Percentiles rank a stretch among this genome's conserved stretches.
Evolutionary conservation across 2,113 vertebrate genomes (phyloP).

Genomic region (Grus americana): DNA sequence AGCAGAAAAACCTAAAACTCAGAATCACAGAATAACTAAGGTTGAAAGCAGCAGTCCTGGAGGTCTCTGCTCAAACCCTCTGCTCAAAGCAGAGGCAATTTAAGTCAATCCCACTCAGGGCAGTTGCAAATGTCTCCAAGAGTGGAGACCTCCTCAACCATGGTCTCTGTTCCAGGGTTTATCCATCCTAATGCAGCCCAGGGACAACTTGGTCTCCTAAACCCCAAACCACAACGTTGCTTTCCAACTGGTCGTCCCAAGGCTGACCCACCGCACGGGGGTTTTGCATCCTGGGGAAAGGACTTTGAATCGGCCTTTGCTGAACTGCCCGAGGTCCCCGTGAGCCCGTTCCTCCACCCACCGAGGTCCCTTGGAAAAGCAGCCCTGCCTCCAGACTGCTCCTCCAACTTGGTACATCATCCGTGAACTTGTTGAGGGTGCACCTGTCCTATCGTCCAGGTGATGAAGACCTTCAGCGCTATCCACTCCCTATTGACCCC

Average conservation of each 20-base stretch:
- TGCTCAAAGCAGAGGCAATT: background rate
- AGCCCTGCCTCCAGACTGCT: background rate
- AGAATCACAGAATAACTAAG: background rate
- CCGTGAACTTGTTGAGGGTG: background rate
- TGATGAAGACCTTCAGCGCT: background rate
- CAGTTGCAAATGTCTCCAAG: background rate
- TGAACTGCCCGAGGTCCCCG: background rate
- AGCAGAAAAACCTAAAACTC: background rate
- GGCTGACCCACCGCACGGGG: background rate
- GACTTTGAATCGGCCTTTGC: background rate
- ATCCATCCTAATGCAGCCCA: background rate
- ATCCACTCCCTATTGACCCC: background rate
- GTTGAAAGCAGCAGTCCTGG: background rate
- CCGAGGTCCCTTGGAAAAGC: background rate
- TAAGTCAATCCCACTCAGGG: background rate
- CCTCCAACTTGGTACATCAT: background rate
- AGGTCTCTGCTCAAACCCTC: background rate
- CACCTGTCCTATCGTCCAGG: background rate
- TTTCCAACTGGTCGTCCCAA: background rate
- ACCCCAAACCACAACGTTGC: background rate
- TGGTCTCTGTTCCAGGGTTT: background rate
- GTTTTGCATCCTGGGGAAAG: background rate
- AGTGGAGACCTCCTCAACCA: background rate
- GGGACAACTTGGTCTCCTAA: background rate
- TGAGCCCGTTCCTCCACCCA: background rate